Base-by-base conservation (phyloP, 2,113 vertebrate genomes). In the Myanophis thanlyinensis region DNA sequence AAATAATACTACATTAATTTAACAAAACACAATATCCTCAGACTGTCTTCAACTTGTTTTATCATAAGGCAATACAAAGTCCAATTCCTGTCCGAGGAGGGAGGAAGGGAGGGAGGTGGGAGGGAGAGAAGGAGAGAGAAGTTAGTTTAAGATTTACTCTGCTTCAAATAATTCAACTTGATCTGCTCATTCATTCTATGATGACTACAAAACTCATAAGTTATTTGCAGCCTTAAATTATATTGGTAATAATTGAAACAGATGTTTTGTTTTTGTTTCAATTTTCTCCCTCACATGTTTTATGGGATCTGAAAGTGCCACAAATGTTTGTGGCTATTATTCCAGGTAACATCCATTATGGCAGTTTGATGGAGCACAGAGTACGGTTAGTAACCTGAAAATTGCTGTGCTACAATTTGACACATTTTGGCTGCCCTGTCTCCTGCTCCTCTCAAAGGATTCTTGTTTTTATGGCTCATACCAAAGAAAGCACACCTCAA, bases 1-100 rank as follows among this genome's bases (percentile, higher is more conserved):
- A 80, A 52, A 44, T 89, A 54, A 54, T 85, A 51, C 49, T 88
- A 53, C 51, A 92, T 85, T 56, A 92, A 85, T 92, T 92, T 92
- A 84, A 30, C 88, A 49, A 23, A 89, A 30, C 49, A 92, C 44
- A 35, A 56, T 56, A 89, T 46, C n/a, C 18, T 48, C 30, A 67
- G 51, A 49, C 44, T 53, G 53, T 84, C 87, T 35, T 89, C 27
- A 56, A 15, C 49, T 46, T 84, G 20, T 23, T 35, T 54, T 92
- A 56, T 54, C 2, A 20, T 62, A 56, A n/a, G 5, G 40, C 40
- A 89, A 84, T 18, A 54, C 52, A 67, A 87, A 40, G 62, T 88
- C 52, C n/a, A 51, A 87, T 73, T 51, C 22, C 62, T 73, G 5
- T 27, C 13, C 1, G 1, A 47, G 88, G 5, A 47, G 46, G 27